Conservation (phyloP, 2,113 vertebrate species). For the Epinephelus cyanopodus region DNA sequence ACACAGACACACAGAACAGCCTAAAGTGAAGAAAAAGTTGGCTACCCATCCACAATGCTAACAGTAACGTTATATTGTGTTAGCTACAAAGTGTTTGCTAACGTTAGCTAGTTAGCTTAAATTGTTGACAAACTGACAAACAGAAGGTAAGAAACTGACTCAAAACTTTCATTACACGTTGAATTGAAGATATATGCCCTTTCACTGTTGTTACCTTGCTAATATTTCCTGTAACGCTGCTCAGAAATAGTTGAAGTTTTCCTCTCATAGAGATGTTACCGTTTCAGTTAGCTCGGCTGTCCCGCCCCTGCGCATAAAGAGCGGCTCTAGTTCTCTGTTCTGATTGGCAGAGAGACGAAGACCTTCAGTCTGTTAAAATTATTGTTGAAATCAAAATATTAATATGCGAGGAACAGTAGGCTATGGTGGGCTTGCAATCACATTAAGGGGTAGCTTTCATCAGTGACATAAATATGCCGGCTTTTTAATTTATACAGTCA, state of each 20-base stretch:
- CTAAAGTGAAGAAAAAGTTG: background rate
- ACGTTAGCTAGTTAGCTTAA: slow-evolving; percentile 1
- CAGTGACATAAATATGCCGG: too few relatives aligned
- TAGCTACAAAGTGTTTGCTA: background rate
- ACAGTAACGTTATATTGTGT: background rate
- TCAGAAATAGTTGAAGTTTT: background rate
- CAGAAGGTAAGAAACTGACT: background rate
- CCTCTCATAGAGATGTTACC: too few relatives aligned
- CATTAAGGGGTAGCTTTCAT: too few relatives aligned
- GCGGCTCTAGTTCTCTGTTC: background rate
- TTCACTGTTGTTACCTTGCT: rapidly evolving
- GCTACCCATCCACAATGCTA: background rate
- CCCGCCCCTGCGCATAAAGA: background rate
- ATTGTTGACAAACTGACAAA: too few relatives aligned
- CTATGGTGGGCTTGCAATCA: too few relatives aligned
- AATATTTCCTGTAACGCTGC: background rate
- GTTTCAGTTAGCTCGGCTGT: background rate
- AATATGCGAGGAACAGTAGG: too few relatives aligned
- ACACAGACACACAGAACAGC: too few relatives aligned
- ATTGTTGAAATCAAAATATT: too few relatives aligned
- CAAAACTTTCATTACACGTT: background rate
- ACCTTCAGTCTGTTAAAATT: too few relatives aligned
- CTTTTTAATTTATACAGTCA: too few relatives aligned
- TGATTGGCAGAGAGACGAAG: background rate
- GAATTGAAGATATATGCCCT: rapidly evolving